Evolutionary conservation across 2,888 invertebrate species (phyloP), one percentile per base, ranked within the genome.

Genomic region (Tholera decimalis): DNA sequence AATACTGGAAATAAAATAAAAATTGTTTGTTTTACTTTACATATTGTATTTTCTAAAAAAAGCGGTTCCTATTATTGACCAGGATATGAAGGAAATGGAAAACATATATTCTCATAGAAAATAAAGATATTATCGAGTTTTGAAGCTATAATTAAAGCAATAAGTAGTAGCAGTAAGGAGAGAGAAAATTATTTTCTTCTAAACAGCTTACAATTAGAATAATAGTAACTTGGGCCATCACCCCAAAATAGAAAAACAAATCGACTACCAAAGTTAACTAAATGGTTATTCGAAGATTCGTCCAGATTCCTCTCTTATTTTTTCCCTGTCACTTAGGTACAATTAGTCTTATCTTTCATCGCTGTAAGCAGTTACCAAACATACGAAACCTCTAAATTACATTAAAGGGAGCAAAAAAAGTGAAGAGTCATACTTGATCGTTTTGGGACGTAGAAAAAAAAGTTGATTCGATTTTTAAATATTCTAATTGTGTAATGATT

Each of bases 311-410:
- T 55, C 15, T 62, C 33, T 55, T 61, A 66, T 73, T 77, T 78
- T 54, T 65, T 58, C 61, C 71, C 41, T 65, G 70, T 82, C 82
- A 83, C 68, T 82, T 82, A 79, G 63, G 43, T 80, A 77, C 84
- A 87, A 87, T 88, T 88, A 88, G 84, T 72, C 79, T 87, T 89
- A 88, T 88, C 87, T 88, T 53, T 75, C 80, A 88, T 87, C 85
- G 61, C 71, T 84, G 83, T 80, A 84, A 75, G 46, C 56, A 76
- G 77, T 78, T 75, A 49, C 78, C 67, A 64, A 71, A 74, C 69
- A 82, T 69, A 77, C 77, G 79, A 80, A 77, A 82, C 83, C 74
- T 85, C 82, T 74, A 87, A 87, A 87, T 85, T 83, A 84, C 84
- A 85, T 85, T 83, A 83, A 83, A 79, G 56, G 62, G 46, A 71